Evolutionary conservation across 2,113 vertebrate species (phyloP).

Genomic region (Leiothrix lutea): DNA sequence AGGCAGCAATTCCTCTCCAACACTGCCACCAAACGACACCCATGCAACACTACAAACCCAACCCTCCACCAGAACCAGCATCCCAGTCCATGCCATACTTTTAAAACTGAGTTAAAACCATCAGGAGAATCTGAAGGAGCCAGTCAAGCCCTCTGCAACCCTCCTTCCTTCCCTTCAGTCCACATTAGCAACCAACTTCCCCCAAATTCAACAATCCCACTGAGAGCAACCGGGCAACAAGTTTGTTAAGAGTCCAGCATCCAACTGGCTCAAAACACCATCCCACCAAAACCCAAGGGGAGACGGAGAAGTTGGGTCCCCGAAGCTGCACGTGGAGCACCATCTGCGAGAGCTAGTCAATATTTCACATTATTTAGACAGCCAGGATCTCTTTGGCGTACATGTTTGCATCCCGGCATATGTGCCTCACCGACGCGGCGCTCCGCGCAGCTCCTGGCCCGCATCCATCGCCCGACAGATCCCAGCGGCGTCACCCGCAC

Average conservation of each 20-base stretch:
- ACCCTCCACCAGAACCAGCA: background rate
- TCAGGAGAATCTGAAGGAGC: background rate
- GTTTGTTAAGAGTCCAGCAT: background rate
- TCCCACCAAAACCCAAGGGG: background rate
- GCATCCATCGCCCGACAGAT: background rate
- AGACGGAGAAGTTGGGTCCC: background rate
- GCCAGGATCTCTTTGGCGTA: conserved; percentile 10
- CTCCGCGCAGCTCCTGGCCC: conserved; percentile 29
- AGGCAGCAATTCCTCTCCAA: conserved; percentile 17
- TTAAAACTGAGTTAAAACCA: background rate
- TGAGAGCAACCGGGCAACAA: background rate
- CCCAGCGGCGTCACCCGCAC: background rate
- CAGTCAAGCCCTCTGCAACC: background rate
- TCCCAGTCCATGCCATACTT: background rate
- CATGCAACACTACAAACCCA: background rate
- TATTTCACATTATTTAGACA: conserved; percentile 65
- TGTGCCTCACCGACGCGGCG: background rate
- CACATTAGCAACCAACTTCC: background rate
- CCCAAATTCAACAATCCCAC: background rate
- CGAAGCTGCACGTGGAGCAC: conserved; percentile 23
- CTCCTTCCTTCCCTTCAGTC: background rate
- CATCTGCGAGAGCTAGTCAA: conserved; percentile 46
- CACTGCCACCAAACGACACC: conserved; percentile 52
- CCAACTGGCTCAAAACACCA: background rate
- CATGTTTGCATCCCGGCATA: conserved; percentile 43